These are phyloP conservation scores for Pristionchus mayeri DNA, from an alignment of 2,888 invertebrate species.

Conservation along the genomic window DNA sequence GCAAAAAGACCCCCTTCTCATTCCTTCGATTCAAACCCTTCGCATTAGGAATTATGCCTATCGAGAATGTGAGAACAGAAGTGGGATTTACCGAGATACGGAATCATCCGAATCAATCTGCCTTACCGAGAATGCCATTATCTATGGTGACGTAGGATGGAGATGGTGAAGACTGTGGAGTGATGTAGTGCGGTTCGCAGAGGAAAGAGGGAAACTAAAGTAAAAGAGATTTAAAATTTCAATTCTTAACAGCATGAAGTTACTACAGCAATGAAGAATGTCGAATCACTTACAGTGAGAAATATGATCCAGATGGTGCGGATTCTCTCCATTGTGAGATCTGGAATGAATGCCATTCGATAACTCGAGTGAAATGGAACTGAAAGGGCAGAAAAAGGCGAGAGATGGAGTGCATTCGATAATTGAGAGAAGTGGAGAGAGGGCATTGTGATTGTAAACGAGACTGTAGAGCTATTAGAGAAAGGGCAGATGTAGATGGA, in stretches of 20 bases:
- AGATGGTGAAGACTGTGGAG: conserved; percentile 18
- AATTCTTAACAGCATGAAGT: background rate
- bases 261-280: background rate
- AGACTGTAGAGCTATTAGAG: background rate
- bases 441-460: conserved; percentile 9
- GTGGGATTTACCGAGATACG: background rate
- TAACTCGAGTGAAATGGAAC: background rate
- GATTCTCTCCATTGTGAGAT: background rate
- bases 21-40: conserved; percentile 16
- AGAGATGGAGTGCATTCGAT: background rate
- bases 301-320: background rate
- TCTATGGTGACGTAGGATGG: conserved; percentile 46
- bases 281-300: background rate
- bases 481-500: background rate
- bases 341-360: background rate
- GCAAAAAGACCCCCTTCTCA: background rate
- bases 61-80: background rate
- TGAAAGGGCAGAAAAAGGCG: background rate
- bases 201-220: background rate
- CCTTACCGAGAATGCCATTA: conserved; percentile 41
- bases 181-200: conserved; percentile 26
- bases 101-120: background rate
- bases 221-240: background rate
- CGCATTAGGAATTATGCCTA: conserved; percentile 7
- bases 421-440: conserved; percentile 28